phyloP scores from a whole-genome alignment of 2,888 invertebrate species.

The Nomada hirtipes region DNA sequence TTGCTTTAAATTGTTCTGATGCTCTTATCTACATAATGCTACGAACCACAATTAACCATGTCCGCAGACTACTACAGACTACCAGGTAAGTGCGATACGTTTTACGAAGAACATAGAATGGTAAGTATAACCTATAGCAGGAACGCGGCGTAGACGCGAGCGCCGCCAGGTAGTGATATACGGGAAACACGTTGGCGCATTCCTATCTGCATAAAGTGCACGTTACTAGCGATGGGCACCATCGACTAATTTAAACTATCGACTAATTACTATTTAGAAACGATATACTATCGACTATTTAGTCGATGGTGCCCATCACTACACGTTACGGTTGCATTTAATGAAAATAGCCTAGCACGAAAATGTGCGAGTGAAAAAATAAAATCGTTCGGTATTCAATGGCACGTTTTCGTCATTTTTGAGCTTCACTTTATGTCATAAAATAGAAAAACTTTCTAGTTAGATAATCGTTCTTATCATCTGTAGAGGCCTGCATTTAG shows the following conservation, averaged over 20 bases:
- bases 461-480: not conserved
- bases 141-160: not conserved
- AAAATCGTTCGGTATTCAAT: slow-evolving; percentile 1
- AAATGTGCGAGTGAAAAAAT: slow-evolving; percentile 10
- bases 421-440: not conserved
- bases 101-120: slow-evolving; percentile 29
- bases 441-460: not conserved
- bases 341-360: not conserved
- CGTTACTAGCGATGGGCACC: too few species aligned
- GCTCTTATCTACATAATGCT: slow-evolving; percentile 64
- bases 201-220: not conserved
- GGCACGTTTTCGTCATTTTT: not conserved
- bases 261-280: too few species aligned
- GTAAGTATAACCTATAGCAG: not conserved
- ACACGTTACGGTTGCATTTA: not conserved
- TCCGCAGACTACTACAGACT: slow-evolving; percentile 55
- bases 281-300: too few species aligned
- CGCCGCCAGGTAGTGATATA: not conserved
- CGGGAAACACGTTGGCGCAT: not conserved
- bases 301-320: too few species aligned
- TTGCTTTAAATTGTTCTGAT: slow-evolving; percentile 54
- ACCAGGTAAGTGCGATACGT: slow-evolving; percentile 46
- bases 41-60: slow-evolving; percentile 60
- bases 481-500: not conserved
- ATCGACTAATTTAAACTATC: too few species aligned